Evolutionary conservation across 1,140 invertebrate species (phyloP).

Genomic region (Eupristina koningsbergeri): DNA sequence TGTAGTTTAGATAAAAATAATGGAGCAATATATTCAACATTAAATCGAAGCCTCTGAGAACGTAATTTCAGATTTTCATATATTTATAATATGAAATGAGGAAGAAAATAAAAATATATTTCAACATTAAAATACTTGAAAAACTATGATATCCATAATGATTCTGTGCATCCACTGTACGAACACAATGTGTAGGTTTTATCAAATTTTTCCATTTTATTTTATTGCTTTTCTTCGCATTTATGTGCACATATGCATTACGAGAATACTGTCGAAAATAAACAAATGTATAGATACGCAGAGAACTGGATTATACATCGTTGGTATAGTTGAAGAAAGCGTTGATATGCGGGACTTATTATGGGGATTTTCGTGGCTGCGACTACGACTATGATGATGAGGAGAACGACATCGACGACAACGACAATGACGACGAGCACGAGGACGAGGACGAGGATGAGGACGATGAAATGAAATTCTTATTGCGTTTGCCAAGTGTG

Average conservation of each 20-base stretch:
- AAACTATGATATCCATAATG: background rate
- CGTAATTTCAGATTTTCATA: background rate
- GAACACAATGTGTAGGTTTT: background rate
- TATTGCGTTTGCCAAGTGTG: constrained; percentile 31
- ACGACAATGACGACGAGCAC: too few species aligned
- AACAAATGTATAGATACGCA: background rate
- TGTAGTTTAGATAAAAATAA: too few species aligned
- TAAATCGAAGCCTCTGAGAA: background rate
- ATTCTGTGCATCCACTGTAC: background rate
- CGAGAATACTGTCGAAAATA: background rate
- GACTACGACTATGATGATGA: background rate
- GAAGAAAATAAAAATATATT: background rate
- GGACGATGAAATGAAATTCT: constrained; percentile 44
- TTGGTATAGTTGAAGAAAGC: background rate
- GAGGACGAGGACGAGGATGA: background rate
- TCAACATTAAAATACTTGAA: background rate
- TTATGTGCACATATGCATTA: background rate
- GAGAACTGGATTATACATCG: background rate
- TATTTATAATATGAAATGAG: too few species aligned
- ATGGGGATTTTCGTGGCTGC: background rate
- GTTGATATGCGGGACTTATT: background rate
- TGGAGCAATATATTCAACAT: too few species aligned
- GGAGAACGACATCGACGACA: background rate
- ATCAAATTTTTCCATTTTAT: background rate
- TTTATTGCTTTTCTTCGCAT: constrained; percentile 24